phyloP scores from a whole-genome alignment of 2,888 invertebrate genomes.

The Heliconius charithonia region DNA sequence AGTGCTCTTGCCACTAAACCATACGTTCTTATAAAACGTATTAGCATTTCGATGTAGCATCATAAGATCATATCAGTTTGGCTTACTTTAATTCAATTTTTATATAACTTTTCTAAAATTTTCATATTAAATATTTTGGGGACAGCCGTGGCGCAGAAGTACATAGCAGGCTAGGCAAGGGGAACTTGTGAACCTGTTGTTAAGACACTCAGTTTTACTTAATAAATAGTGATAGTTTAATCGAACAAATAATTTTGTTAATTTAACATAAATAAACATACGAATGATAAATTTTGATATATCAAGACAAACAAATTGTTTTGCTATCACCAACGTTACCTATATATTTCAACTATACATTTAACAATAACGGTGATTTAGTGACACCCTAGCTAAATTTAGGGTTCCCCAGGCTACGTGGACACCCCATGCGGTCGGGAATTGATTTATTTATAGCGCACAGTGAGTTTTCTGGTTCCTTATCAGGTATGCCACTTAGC shows the following conservation, averaged over 20 bases:
- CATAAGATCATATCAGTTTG: too few species aligned
- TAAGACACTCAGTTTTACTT: too few species aligned
- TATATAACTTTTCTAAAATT: too few species aligned
- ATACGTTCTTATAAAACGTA: too few species aligned
- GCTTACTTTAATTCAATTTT: too few species aligned
- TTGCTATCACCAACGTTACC: background rate
- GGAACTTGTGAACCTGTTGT: too few species aligned
- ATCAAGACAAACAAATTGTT: background rate
- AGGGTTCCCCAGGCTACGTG: conserved; percentile 72
- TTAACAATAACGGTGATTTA: conserved; percentile 77
- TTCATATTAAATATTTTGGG: too few species aligned
- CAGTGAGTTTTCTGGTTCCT: conserved; percentile 58
- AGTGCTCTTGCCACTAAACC: too few species aligned
- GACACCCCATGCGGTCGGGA: conserved; percentile 72
- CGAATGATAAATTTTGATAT: background rate
- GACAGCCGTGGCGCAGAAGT: too few species aligned
- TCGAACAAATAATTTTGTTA: background rate
- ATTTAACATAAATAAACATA: background rate
- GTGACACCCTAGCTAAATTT: conserved; percentile 70
- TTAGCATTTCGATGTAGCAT: too few species aligned
- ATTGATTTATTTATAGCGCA: conserved; percentile 75
- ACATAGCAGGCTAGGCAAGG: too few species aligned
- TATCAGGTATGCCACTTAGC: conserved; percentile 65
- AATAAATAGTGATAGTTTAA: too few species aligned
- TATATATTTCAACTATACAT: conserved; percentile 46